Base-by-base conservation (phyloP, 1,140 invertebrate genomes). In the Aporrectodea caliginosa region DNA sequence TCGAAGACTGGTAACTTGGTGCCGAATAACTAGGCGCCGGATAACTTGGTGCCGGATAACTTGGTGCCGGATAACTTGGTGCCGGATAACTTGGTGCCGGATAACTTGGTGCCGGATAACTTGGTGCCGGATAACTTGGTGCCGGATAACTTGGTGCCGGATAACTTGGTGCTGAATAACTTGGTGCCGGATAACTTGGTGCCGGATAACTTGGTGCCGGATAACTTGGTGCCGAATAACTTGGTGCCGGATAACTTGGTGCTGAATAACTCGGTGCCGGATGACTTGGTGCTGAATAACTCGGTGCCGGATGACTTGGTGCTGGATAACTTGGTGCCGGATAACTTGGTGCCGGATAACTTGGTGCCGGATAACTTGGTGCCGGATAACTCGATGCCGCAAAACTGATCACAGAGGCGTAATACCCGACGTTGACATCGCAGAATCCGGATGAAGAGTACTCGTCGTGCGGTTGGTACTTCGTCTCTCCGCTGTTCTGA, bases 401-500 rank as follows among this genome's bases (percentile, higher is more conserved):
- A n/a, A n/a, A n/a, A n/a, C n/a, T n/a, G 43, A 58, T 22, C 6
- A 58, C 43, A 22, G 43, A 58, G 6, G 43, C 43, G 43, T 58
- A 58, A 22, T 12, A 58, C 22, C 43, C 43, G 6, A 58, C 43
- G 43, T 58, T 6, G 22, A 58, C 43, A 58, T 58, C 43, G 43
- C 43, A 58, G 43, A 58, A 58, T 6, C 43, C 43, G 6, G 43
- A 58, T 22, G 43, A 58, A 12, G 43, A 58, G 43, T 58, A 58
- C 6, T 58, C 43, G 43, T 58, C 43, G 43, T 58, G 22, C 43
- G 43, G 22, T 22, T 58, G 43, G 43, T 58, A 58, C 43, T 58
- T 58, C 6, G 22, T 22, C 43, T 58, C 43, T 58, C 43, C 43
- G 43, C 43, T 71, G 77, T 71, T 78, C 68, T 32, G n/a, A 12